A percentile compares a stretch with the other conserved stretches of the same genome.
phyloP scores from a whole-genome alignment of 2,888 invertebrate genomes.

The Pecten maximus region DNA sequence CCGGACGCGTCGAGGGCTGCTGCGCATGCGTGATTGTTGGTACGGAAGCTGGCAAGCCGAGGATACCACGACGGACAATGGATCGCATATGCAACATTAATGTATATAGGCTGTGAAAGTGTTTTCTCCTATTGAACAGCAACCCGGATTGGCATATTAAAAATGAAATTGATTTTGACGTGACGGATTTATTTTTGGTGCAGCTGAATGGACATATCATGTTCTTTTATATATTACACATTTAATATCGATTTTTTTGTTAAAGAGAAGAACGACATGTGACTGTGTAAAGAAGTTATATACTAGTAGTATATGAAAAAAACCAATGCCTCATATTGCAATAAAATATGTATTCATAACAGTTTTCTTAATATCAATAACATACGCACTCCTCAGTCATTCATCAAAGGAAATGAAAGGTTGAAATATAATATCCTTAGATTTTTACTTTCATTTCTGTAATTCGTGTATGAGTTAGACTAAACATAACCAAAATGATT shows the following conservation, averaged over 20 bases:
- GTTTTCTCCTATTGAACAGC: not conserved
- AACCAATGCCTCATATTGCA: too few species aligned
- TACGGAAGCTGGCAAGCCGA: not conserved
- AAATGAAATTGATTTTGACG: not conserved
- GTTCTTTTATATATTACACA: not conserved
- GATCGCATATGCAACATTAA: not conserved
- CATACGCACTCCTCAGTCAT: too few species aligned
- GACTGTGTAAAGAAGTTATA: too few species aligned
- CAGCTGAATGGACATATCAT: not conserved
- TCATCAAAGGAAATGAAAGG: too few species aligned
- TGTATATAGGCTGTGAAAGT: not conserved
- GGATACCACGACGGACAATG: not conserved
- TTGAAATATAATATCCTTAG: too few species aligned
- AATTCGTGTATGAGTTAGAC: too few species aligned
- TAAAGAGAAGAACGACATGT: too few species aligned
- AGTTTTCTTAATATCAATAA: too few species aligned
- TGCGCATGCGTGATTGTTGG: constrained; percentile 14
- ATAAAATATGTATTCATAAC: too few species aligned
- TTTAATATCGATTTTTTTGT: not conserved
- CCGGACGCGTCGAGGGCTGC: not conserved
- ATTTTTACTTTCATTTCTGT: too few species aligned
- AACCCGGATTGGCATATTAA: not conserved
- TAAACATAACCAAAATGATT: too few species aligned
- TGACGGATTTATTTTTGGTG: not conserved
- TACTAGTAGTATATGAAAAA: too few species aligned